Evolutionary conservation across 2,113 vertebrate genomes (phyloP).

Genomic region (Mungos mungo): DNA sequence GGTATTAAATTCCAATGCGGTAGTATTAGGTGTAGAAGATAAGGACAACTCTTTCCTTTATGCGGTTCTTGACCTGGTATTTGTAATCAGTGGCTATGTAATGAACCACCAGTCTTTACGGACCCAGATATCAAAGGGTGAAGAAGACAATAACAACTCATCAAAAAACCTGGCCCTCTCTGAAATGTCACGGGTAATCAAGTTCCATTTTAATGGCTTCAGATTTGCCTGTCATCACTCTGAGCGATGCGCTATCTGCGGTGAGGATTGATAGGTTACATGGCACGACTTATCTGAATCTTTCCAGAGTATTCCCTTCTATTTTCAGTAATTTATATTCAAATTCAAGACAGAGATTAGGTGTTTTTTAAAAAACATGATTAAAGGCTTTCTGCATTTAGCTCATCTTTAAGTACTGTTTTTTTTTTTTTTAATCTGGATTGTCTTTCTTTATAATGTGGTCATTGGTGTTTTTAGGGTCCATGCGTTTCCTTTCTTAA

Average conservation of each 20-base stretch:
- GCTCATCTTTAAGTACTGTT: neutral
- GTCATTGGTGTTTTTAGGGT: neutral
- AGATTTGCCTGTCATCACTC: slow-evolving; percentile 74
- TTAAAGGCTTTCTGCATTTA: neutral
- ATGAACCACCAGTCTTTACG: slow-evolving; percentile 65
- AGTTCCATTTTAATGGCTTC: slow-evolving; percentile 77
- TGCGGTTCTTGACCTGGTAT: slow-evolving; percentile 26
- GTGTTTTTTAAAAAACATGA: neutral
- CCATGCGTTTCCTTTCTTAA: neutral
- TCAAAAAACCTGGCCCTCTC: slow-evolving; percentile 71
- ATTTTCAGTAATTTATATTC: slow-evolving; percentile 66
- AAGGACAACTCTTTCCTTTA: slow-evolving; percentile 46
- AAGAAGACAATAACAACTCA: slow-evolving; percentile 74
- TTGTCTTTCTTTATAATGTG: neutral
- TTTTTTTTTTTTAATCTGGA: neutral
- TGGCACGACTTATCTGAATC: slow-evolving; percentile 58
- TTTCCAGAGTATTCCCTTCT: slow-evolving; percentile 66
- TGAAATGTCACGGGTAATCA: slow-evolving; percentile 80
- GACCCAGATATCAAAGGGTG: slow-evolving; percentile 77
- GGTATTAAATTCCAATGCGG: neutral
- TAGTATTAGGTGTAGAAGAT: neutral
- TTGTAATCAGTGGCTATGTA: slow-evolving; percentile 68
- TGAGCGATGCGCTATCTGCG: slow-evolving; percentile 73
- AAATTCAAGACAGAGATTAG: slow-evolving; percentile 27
- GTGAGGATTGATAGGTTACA: slow-evolving; percentile 70